Base-by-base conservation (phyloP, 92 coral and sea anemone genomes). In the Bergia sp. region DNA sequence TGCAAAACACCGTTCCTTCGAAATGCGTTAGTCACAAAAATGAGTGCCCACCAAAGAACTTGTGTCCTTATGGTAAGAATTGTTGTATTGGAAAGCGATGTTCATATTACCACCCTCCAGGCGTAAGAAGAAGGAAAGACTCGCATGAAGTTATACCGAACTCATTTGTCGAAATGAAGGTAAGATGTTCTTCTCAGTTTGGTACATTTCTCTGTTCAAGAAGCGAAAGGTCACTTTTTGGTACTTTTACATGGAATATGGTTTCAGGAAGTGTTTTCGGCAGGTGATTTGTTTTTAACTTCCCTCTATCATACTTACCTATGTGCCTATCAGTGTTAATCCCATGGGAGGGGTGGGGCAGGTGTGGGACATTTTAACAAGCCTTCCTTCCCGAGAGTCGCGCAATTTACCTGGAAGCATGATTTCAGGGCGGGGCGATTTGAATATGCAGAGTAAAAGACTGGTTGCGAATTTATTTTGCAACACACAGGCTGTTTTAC, bases 21-120 rank as follows among this genome's bases (percentile, higher is more conserved):
- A 66, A 64, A 10, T 13, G 36, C 37, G 10, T 4, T 36, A 18
- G 37, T 5, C 47, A 82, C 1, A 18, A 61, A n/a, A 64, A 40
- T 11, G 50, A n/a, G 21, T 13, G 38, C 10, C 77, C 40, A 8
- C 29, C 11, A 65, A 43, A 42, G 10, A 82, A 23, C 40, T 53
- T 73, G 37, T 95, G 98, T 87, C 94, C 93, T 1, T 95, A 90
- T 87, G 96, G 96, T 12, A 91, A 82, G 82, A 92, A 95, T 38
- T 95, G 98, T 86, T 95, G 98, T 61, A 87, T 95, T 58, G 98
- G 98, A 43, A 95, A 93, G 89, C 89, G 69, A 38, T 95, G 98
- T 79, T 85, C 74, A 77, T 92, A 87, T 58, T 86, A 86, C 23
- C 98, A 95, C 85, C 93, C 93, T 37, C 45, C 76, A 45, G n/a